Evolutionary conservation across 2,113 vertebrate genomes (phyloP).

Genomic region (Struthio camelus): DNA sequence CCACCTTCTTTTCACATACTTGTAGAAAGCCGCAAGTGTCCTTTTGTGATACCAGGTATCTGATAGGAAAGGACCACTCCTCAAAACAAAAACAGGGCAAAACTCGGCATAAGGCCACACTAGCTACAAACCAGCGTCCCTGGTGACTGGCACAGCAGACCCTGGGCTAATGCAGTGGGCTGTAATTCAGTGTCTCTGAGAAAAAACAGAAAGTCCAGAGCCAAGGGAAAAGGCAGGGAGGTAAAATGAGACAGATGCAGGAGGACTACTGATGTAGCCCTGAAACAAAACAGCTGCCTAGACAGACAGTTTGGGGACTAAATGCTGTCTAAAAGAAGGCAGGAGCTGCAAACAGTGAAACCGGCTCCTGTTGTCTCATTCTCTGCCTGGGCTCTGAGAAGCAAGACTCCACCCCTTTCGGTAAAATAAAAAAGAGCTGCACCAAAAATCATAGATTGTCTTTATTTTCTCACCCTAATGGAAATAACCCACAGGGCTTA

Average conservation of each 20-base stretch:
- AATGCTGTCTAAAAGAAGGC: constrained; percentile 38
- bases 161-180: not conserved
- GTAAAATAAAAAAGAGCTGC: not conserved
- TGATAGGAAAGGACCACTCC: not conserved
- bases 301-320: constrained; percentile 32
- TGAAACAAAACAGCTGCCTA: constrained; percentile 55
- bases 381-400: not conserved
- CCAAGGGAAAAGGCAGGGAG: constrained; percentile 30
- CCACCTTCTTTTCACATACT: not conserved
- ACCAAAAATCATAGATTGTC: not conserved
- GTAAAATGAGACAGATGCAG: constrained; percentile 43
- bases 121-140: not conserved
- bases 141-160: not conserved
- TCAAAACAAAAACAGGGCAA: not conserved
- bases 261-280: constrained; percentile 23
- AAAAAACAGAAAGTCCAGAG: constrained; percentile 36
- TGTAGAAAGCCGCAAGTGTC: not conserved
- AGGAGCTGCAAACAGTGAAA: constrained; percentile 23
- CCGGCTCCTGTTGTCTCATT: constrained; percentile 25
- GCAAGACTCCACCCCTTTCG: not conserved
- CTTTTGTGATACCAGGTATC: not conserved
- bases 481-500: not conserved
- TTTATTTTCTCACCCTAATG: not conserved
- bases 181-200: constrained; percentile 29
- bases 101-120: not conserved